Base-by-base conservation (phyloP, 2,113 vertebrate species). In the Nyctereutes procyonoides region DNA sequence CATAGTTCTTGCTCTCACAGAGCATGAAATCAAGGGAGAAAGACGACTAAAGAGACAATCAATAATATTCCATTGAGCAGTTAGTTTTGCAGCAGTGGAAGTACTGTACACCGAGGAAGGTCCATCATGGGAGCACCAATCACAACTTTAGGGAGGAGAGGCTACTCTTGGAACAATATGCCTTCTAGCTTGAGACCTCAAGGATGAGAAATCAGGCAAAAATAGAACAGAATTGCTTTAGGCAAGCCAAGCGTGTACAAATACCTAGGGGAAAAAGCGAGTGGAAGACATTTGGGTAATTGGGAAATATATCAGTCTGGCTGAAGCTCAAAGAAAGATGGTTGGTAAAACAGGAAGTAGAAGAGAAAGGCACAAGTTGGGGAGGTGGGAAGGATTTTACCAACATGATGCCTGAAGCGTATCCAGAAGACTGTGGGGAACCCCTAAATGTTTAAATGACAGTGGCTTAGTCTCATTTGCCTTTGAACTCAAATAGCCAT, bases 401-500 rank as follows among this genome's bases (percentile, higher is more conserved):
- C 24, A 1, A 17, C 56, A 43, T 20, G 14, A 51, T 30, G 16
- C 3, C 2, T 79, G 32, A 79, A 73, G 8, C 43, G 85, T 55
- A 76, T 77, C 10, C 38, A 58, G 48, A 81, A 7, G 4, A 12
- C 77, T 58, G 7, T 65, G 10, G 15, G 69, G 51, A 43, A 2
- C 24, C 1, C 16, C 11, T 24, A 8, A n/a, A 86, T 3, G 17
- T 24, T 73, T 90, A 55, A 48, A 82, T 86, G 38, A 56, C 60
- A 51, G 38, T 51, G 11, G 43, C 19, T 86, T 79, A 5, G 16
- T 79, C 24, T 81, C 71, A 77, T 80, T 95, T 87, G 58, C 12
- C 15, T 76, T 67, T 93, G 51, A 88, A 85, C 20, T 65, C 95
- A 94, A 95, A 86, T 26, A 95, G 17, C 22, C 79, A 55, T 80